These are phyloP conservation scores for Sorex araneus DNA, from an alignment of 2,113 vertebrate species.

Conservation along the genomic window DNA sequence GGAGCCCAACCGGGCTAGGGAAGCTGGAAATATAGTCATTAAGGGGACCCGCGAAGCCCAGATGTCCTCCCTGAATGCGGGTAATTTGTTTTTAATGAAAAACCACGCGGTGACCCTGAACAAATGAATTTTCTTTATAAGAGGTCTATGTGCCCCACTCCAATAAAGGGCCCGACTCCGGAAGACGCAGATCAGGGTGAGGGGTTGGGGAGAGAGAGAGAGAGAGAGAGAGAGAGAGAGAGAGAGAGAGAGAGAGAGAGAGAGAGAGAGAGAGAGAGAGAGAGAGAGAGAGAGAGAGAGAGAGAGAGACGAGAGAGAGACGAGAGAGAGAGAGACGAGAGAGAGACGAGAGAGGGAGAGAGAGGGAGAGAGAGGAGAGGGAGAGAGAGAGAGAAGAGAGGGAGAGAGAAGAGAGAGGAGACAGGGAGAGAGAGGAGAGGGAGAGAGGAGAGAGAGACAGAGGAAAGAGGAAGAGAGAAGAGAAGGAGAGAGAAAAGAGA, in stretches of 20 bases:
- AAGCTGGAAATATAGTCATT: constrained; percentile 94
- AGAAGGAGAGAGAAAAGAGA: background rate
- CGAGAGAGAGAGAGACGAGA: constrained; percentile 23
- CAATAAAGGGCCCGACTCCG: constrained; percentile 87
- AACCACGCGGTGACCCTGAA: constrained; percentile 99
- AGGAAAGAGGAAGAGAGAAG: background rate
- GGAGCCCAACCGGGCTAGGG: constrained; percentile 88
- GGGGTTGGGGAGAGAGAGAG: constrained; percentile 44
- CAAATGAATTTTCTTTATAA: constrained; percentile 99
- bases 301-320: no score
- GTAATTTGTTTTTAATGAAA: constrained; percentile 99
- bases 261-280: constrained; percentile 21
- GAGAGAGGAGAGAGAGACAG: background rate
- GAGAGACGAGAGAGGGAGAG: constrained; percentile 52
- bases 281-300: constrained; percentile 56
- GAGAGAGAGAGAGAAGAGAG: background rate
- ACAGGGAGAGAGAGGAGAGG: background rate
- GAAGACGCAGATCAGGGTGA: constrained; percentile 82
- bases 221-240: background rate
- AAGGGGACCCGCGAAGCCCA: constrained; percentile 96
- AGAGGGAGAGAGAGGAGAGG: background rate
- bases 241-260: constrained; percentile 59
- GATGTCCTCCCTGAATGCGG: constrained; percentile 99
- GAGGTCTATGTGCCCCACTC: constrained; percentile 92
- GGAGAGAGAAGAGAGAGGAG: background rate